Conservation (phyloP, 2,113 vertebrate species). For the Xiphorhynchus elegans region DNA sequence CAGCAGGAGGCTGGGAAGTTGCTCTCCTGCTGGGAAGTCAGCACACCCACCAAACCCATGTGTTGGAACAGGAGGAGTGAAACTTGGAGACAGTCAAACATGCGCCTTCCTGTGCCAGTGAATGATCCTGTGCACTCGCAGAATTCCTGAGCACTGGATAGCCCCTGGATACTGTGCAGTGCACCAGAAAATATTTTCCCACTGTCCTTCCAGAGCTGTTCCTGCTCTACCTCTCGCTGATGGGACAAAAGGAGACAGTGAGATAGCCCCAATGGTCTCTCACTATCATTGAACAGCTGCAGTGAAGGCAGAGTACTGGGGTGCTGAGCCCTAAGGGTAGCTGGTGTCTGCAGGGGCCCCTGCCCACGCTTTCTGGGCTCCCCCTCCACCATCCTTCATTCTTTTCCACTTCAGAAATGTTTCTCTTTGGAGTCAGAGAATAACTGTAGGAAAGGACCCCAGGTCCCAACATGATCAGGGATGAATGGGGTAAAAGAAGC, state of each 20-base stretch:
- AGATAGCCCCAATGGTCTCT: neutral
- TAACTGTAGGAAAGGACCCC: neutral
- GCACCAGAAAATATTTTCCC: neutral
- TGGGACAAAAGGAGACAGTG: neutral
- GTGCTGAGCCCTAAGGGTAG: neutral
- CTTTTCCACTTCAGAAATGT: neutral
- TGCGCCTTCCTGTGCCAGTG: rapidly evolving
- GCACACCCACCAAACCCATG: neutral
- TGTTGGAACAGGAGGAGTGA: neutral
- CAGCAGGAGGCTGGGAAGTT: neutral
- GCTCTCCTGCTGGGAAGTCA: neutral
- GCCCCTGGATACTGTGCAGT: rapidly evolving
- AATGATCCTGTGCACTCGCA: neutral
- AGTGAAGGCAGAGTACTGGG: neutral
- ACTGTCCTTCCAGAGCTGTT: neutral
- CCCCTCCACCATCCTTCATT: rapidly evolving
- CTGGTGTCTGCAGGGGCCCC: neutral
- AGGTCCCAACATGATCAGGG: neutral
- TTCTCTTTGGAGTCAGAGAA: neutral
- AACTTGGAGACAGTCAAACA: neutral
- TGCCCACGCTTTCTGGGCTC: rapidly evolving
- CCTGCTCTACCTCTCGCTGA: neutral
- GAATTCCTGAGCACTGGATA: neutral
- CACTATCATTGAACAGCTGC: rapidly evolving
- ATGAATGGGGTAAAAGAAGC: neutral